Conservation (phyloP, 2,888 invertebrate genomes). For the Artemia sinica region DNA sequence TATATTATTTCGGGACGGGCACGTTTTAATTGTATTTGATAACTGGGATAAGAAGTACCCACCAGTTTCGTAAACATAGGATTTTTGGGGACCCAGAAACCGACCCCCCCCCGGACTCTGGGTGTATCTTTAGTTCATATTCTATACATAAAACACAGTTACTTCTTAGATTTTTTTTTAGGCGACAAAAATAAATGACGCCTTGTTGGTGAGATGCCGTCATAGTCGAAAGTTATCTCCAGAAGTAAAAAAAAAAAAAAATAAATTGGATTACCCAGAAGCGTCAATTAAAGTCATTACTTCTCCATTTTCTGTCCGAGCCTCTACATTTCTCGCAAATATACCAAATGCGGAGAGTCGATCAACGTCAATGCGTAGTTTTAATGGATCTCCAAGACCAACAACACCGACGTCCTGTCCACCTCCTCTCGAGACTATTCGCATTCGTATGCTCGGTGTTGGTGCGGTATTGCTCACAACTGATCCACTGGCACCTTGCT, state of each 20-base stretch:
- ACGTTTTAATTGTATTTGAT: too few species aligned
- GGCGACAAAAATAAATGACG: too few species aligned
- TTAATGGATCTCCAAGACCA: constrained; percentile 34
- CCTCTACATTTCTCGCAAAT: constrained; percentile 35
- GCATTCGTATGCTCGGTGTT: constrained; percentile 34
- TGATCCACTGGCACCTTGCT: constrained; percentile 32
- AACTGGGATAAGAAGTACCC: too few species aligned
- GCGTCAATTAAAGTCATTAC: constrained; percentile 34
- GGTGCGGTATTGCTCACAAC: constrained; percentile 35
- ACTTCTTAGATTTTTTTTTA: too few species aligned
- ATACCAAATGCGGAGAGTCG: constrained; percentile 34
- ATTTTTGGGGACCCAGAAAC: too few species aligned
- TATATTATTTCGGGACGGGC: too few species aligned
- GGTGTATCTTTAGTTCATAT: too few species aligned
- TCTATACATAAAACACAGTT: too few species aligned
- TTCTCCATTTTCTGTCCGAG: constrained; percentile 34
- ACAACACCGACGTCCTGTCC: constrained; percentile 34
- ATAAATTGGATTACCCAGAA: constrained; percentile 29
- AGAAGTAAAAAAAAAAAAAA: background rate
- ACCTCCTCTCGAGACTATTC: constrained; percentile 31
- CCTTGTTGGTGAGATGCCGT: too few species aligned
- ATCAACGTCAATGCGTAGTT: constrained; percentile 34
- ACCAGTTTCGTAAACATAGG: too few species aligned
- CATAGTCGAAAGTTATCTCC: background rate
- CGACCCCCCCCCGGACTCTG: too few species aligned